Evolutionary conservation across 2,888 invertebrate genomes (phyloP), one percentile per base, ranked within the genome.

Genomic region (Rhabditophanes sp.): DNA sequence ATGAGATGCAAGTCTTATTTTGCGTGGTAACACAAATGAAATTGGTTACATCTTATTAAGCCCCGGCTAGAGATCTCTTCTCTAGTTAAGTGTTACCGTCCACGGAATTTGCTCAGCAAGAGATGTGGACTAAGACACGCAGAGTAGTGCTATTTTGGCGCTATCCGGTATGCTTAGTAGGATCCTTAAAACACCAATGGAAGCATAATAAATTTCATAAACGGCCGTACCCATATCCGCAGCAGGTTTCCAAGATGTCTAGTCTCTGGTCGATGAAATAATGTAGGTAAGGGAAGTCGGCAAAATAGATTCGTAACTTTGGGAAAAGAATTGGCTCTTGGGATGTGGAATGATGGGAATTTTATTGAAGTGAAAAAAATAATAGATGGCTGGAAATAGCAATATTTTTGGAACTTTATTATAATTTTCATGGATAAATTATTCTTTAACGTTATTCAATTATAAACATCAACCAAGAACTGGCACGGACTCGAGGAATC

Each of bases 321-420:
- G 75, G 75, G 72, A 75, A 69, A 76, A 75, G 75, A 75, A 76
- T 76, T 76, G 75, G 75, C 75, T 76, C 75, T 76, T 74, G 75
- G 74, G 74, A 72, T 72, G 70, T 73, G 72, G 75, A 69, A 68
- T 69, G 69, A 70, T 69, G 72, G 72, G 73, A 72, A 72, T 69
- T 71, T 68, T 70, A 66, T 67, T 67, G 68, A 68, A n/a, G n/a
- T n/a, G 26, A 14, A 7, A 16, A 12, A 26, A 7, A 26, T 12
- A 26, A 12, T 16, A 26, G 26, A 16, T 12, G 26, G 26, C 11
- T 8, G 26, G 9, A 9, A 17, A 25, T 6, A 16, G 5, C 15
- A 2, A 5, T 15, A 4, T 4, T 25, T 25, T 25, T 25, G 7
- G 6, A n/a, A n/a, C n/a, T n/a, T n/a, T n/a, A n/a, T n/a, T n/a